A percentile compares a stretch with the other conserved stretches of the same genome.
Evolutionary conservation across 64 coral and sea anemone species (phyloP).

Genomic region (Stichodactyla mertensii): DNA sequence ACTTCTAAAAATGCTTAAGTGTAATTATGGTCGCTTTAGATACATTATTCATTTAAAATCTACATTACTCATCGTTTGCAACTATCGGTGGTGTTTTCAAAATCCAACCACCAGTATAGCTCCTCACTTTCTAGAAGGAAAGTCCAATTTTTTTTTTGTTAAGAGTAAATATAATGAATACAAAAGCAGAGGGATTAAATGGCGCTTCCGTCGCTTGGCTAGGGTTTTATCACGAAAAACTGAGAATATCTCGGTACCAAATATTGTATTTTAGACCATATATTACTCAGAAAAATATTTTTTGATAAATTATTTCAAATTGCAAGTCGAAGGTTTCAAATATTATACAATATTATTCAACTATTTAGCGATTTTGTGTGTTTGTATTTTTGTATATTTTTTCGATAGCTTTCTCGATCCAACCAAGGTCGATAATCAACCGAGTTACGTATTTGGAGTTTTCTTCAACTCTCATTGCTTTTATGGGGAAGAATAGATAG

Average conservation of each 20-base stretch:
- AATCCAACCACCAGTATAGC: background rate
- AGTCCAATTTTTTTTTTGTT: background rate
- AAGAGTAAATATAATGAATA: slow-evolving; percentile 1
- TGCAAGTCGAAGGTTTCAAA: background rate
- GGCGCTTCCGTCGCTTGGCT: slow-evolving; percentile 4
- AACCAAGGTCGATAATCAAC: background rate
- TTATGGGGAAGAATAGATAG: background rate
- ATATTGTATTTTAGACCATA: background rate
- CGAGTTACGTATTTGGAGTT: background rate
- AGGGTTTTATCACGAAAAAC: background rate
- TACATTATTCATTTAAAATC: background rate
- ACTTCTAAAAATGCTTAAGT: background rate
- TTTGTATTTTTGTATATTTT: background rate
- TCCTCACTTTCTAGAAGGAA: background rate
- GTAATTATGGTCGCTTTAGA: background rate
- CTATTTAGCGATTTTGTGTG: background rate
- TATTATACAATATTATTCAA: background rate
- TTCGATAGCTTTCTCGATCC: background rate
- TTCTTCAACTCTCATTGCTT: background rate
- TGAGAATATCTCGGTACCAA: background rate
- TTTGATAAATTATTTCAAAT: background rate
- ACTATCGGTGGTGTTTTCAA: background rate
- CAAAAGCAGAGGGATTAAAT: background rate
- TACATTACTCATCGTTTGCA: background rate
- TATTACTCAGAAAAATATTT: background rate